Percentiles rank a stretch among this genome's conserved stretches.
Evolutionary conservation across 53 echinoderm and acorn worm species (phyloP).

Genomic region (Luidia sarsii): DNA sequence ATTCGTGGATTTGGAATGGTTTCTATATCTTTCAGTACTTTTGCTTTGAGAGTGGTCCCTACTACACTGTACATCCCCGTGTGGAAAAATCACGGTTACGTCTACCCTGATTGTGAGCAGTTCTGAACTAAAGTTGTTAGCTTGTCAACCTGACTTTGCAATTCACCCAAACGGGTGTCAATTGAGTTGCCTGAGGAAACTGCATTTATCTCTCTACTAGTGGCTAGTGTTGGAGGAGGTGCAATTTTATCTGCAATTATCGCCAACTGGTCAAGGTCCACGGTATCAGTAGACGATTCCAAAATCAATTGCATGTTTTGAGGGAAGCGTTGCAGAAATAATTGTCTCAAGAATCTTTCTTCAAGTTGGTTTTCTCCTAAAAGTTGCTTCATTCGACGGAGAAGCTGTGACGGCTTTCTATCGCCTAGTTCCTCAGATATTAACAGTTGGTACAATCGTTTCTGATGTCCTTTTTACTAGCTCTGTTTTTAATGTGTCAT

Average conservation of each 20-base stretch:
- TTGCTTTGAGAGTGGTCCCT: background rate
- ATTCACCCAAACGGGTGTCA: conserved; percentile 3
- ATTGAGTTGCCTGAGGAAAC: background rate
- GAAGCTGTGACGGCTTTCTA: conserved; percentile 47
- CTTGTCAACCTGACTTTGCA: background rate
- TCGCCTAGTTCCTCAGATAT: conserved; percentile 31
- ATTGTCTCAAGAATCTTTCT: conserved; percentile 5
- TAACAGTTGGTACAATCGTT: background rate
- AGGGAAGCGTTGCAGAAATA: conserved; percentile 16
- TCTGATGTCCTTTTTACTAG: conserved; percentile 19
- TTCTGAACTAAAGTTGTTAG: conserved; percentile 7
- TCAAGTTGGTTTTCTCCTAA: background rate
- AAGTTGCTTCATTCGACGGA: conserved; percentile 4
- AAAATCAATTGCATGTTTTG: background rate
- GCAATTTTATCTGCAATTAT: conserved; percentile 12
- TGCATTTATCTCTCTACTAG: background rate
- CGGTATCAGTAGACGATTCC: background rate
- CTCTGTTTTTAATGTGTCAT: background rate
- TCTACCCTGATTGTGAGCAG: background rate
- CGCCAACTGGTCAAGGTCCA: background rate
- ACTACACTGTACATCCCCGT: background rate
- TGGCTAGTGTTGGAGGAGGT: background rate
- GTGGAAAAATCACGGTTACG: background rate
- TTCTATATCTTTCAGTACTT: background rate
- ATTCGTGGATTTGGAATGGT: background rate